Evolutionary conservation across 37 sponge, comb jelly and placozoan species (phyloP), one percentile per base, ranked within the genome.

Genomic region (Dysidea cf. avara): DNA sequence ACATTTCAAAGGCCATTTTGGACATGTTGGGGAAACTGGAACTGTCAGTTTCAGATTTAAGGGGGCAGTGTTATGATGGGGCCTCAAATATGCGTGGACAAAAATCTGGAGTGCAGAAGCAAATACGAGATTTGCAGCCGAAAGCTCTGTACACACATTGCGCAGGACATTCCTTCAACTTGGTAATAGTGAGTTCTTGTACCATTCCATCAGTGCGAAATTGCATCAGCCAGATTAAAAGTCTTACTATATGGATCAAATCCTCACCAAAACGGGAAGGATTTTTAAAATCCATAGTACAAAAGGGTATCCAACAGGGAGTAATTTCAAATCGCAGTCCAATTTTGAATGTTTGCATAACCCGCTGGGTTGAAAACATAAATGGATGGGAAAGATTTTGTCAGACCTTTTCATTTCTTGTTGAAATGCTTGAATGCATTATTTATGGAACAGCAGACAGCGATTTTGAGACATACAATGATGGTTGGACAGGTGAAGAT

Each of bases 21-120:
- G n/a, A 32, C 25, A 43, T 31, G 7, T 21, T 80, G 13, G 69
- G 75, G 56, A 43, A 39, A 24, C 71, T 80, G 7, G 81, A 76
- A 31, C 46, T 80, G 71, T 80, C 87, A 24, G 58, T 78, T 25
- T 50, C 48, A 53, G 64, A 75, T 11, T 36, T 86, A 61, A 68
- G 71, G 39, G 64, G 87, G 30, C 81, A 86, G 37, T 80, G 87
- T 5, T 86, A 80, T 68, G 87, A 86, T 75, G 81, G 87, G 7
- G 80, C 86, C 31, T 38, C 79, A 53, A 80, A 75, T 21, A 80
- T 86, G 87, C 73, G 87, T 79, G 87, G 87, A 28, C 33, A 74
- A 40, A 86, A 74, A 61, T 61, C 69, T 66, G 86, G 84, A 20
- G 84, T 83, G 13, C 84, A 83, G 36, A 77, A 63, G 36, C 72